Base-by-base conservation (phyloP, 2,113 vertebrate species). In the Halcyon malimbica region DNA sequence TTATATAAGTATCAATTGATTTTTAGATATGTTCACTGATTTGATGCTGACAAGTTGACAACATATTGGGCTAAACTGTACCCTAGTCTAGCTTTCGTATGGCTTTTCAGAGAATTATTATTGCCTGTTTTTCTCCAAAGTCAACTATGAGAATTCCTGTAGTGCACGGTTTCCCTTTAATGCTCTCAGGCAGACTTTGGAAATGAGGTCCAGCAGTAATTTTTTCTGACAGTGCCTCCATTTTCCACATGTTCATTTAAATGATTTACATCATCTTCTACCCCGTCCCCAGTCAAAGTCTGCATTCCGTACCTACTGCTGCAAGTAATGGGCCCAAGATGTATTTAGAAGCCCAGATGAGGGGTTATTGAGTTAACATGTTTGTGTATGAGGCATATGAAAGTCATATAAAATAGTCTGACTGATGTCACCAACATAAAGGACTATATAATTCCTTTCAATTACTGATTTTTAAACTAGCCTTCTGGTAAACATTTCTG, bases 221-320 rank as follows among this genome's bases (percentile, higher is more conserved):
- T 39, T 91, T 68, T 93, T 83, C 69, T 89, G 92, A 77, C 88
- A 91, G 21, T 24, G 77, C 41, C 48, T 95, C 37, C 28, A 46
- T 83, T 93, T 94, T 82, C 76, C 69, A 93, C n/a, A 28, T 79
- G 69, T 65, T 91, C 62, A 35, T 92, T 95, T 96, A 92, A 87
- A 75, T 93, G 62, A 94, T 95, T 96, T 94, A 76, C n/a, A 62
- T 85, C 41, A 31, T 73, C 50, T 75, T 33, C 69, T 83, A 44
- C 41, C 29, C 74, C 74, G 37, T 77, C 46, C 6, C 19, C 57
- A 65, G 83, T 53, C 57, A 65, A 89, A 60, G 53, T 57, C 89
- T 92, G 73, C 24, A 15, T 57, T 87, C 28, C 53, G 20, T 65
- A 84, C 46, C 42, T 64, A n/a, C 23, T 84, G 53, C 57, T 95